Conservation (phyloP, 2,888 invertebrate genomes). For the Chloroclysta siterata region DNA sequence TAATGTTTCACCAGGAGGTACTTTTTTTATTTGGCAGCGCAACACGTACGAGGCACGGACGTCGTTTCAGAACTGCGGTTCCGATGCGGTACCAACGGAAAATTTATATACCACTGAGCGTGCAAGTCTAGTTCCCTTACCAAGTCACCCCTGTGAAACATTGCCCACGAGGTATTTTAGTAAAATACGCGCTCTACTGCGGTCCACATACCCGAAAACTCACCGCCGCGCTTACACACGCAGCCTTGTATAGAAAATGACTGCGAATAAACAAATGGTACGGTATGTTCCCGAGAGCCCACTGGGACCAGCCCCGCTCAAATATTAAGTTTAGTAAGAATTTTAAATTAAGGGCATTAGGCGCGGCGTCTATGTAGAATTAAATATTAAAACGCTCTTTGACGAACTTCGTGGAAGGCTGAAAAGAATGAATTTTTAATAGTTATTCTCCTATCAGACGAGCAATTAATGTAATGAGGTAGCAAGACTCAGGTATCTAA, state of each 20-base stretch:
- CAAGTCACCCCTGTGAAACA: constrained; percentile 59
- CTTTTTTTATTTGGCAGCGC: constrained; percentile 72
- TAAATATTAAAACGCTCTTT: constrained; percentile 80
- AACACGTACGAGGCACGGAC: constrained; percentile 70
- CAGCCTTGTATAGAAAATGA: constrained; percentile 65
- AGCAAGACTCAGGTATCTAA: constrained; percentile 59
- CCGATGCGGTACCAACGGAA: constrained; percentile 77
- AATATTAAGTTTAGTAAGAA: constrained; percentile 82
- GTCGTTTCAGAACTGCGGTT: constrained; percentile 76
- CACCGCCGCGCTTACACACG: constrained; percentile 42
- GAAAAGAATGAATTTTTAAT: constrained; percentile 79
- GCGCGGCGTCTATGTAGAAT: constrained; percentile 71
- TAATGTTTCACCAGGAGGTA: constrained; percentile 22
- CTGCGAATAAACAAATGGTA: constrained; percentile 64
- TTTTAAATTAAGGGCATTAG: constrained; percentile 80
- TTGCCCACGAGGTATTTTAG: constrained; percentile 57
- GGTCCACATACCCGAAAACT: constrained; percentile 43
- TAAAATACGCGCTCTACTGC: constrained; percentile 63
- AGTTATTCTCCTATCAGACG: constrained; percentile 73
- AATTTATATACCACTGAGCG: constrained; percentile 81
- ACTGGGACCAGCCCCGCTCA: constrained; percentile 66
- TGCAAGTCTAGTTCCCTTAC: constrained; percentile 70
- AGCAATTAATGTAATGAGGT: constrained; percentile 77
- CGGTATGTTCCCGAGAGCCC: constrained; percentile 58
- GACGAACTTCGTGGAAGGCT: constrained; percentile 63